These are phyloP conservation scores for Philotrypesis tridentata DNA, from an alignment of 1,140 invertebrate genomes.

Conservation along the genomic window DNA sequence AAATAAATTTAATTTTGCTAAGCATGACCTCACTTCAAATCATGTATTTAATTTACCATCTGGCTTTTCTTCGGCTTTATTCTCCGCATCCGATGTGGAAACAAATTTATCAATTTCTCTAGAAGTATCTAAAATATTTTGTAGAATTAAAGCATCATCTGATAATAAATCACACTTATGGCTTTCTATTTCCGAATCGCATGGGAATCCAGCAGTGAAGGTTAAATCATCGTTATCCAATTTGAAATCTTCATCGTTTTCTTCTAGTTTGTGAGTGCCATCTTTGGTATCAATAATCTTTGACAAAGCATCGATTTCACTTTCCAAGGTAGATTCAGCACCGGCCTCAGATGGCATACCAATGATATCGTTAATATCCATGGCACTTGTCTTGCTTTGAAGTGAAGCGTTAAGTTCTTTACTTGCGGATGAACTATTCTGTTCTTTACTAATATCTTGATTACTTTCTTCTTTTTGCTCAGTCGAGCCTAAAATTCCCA, in stretches of 20 bases:
- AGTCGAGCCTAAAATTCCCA: background rate
- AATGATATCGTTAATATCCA: slow-evolving; percentile 67
- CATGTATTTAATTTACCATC: background rate
- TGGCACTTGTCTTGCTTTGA: background rate
- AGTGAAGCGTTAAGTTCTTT: background rate
- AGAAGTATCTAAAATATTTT: slow-evolving; percentile 26
- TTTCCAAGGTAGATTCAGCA: slow-evolving; percentile 67
- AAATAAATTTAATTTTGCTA: background rate
- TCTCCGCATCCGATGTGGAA: background rate
- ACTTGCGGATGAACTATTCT: background rate
- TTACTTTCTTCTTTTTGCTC: slow-evolving; percentile 6
- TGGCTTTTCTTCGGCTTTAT: background rate
- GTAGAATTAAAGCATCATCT: background rate
- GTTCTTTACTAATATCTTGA: background rate
- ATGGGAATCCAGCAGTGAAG: slow-evolving; percentile 10
- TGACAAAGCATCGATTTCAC: slow-evolving; percentile 69
- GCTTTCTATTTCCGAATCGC: slow-evolving; percentile 10
- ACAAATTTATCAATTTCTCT: background rate
- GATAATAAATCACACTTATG: slow-evolving; percentile 31
- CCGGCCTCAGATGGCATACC: slow-evolving; percentile 62
- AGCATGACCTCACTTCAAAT: background rate
- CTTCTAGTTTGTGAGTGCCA: slow-evolving; percentile 43
- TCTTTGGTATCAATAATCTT: slow-evolving; percentile 67
- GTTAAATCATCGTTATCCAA: slow-evolving; percentile 32
- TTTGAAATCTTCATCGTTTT: slow-evolving; percentile 33